A percentile compares a stretch with the other conserved stretches of the same genome.
phyloP scores from a whole-genome alignment of 2,797 vertebrate species.

The Hypotaenidia okinawae region DNA sequence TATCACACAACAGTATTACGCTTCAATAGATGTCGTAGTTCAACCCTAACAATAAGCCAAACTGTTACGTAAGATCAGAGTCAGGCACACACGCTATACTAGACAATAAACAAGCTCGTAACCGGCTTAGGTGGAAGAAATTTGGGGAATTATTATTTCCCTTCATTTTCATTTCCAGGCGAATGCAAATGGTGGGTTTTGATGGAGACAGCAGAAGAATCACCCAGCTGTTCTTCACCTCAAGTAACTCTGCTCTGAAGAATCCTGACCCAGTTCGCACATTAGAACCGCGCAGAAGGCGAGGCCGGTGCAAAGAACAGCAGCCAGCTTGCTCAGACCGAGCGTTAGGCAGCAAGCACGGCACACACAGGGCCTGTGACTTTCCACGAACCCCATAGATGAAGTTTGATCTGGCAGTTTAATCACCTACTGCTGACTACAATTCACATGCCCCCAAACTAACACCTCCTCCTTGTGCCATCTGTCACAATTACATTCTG shows the following conservation, averaged over 20 bases:
- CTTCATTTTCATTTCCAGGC: background rate
- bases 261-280: background rate
- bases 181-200: background rate
- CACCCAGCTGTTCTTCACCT: background rate
- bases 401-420: background rate
- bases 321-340: background rate
- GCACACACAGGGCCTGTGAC: background rate
- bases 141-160: background rate
- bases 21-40: background rate
- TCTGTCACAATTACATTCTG: background rate
- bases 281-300: background rate
- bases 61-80: background rate
- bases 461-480: slow-evolving; percentile 24
- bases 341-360: background rate
- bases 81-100: background rate
- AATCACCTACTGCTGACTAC: background rate
- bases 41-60: background rate
- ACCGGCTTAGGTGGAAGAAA: background rate
- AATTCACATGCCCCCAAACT: background rate
- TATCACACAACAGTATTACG: background rate
- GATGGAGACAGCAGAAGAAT: background rate
- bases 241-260: background rate
- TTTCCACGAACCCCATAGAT: background rate
- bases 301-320: background rate
- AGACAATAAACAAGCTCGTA: background rate